Evolutionary conservation across 2,113 vertebrate species (phyloP).

Genomic region (Trinectes maculatus): DNA sequence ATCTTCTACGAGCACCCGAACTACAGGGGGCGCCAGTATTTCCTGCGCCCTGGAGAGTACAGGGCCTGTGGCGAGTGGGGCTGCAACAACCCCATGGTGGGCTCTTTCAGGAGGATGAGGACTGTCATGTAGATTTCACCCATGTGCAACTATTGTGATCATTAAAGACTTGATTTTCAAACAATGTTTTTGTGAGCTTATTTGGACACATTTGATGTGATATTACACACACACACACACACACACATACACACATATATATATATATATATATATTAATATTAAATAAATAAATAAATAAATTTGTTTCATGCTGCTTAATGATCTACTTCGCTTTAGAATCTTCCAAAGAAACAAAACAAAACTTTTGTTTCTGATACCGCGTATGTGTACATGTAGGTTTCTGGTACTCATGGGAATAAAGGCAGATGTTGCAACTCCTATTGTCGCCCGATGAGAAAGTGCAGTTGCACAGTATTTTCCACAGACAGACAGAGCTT

Average conservation of each 20-base stretch:
- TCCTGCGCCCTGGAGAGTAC: constrained; percentile 81
- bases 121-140: constrained; percentile 59
- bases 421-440: constrained; percentile 75
- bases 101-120: constrained; percentile 82
- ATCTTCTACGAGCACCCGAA: constrained; percentile 82
- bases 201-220: constrained; percentile 21
- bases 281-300: no score
- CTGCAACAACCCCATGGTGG: constrained; percentile 78
- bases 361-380: constrained; percentile 6
- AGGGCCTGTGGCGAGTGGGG: constrained; percentile 80
- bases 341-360: background rate
- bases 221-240: no score
- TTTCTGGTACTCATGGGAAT: constrained; percentile 44
- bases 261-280: no score
- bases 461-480: constrained; percentile 77
- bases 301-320: no score
- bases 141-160: constrained; percentile 20
- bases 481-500: constrained; percentile 65
- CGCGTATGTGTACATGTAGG: constrained; percentile 1
- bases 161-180: constrained; percentile 67
- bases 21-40: constrained; percentile 82
- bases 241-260: no score
- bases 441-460: constrained; percentile 67
- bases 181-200: constrained; percentile 14
- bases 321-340: background rate